Evolutionary conservation across 2,113 vertebrate species (phyloP), one percentile per base, ranked within the genome.

Genomic region (Vidua macroura): DNA sequence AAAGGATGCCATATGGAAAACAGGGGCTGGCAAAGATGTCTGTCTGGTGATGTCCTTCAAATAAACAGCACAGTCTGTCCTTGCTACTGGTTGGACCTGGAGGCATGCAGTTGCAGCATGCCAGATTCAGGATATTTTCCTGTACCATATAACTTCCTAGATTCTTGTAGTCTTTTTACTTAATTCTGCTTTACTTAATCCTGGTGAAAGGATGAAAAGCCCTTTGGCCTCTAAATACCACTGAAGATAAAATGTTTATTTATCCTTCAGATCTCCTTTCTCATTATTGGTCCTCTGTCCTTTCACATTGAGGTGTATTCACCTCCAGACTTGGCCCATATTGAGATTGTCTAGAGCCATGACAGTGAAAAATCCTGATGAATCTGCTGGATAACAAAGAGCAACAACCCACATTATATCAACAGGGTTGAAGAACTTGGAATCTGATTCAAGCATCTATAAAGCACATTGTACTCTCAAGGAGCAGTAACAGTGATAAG

Each of bases 381-480:
- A 64, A 76, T 56, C 35, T 22, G 9, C 11, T 75, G 35, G 33
- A 19, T 62, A 52, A 55, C 23, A 43, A 86, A 77, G 16, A 48
- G 16, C 41, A 80, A n/a, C 9, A 23, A n/a, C 7, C 15, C 23
- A 75, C 7, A 7, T 72, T 63, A 20, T 33, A 37, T 44, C 23
- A 49, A 15, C 0, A 0, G 11, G 31, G 37, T 1, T 73, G n/a
- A 91, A 91, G 27, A 74, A 43, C 24, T 33, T 4, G 1, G 44
- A 64, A 73, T 59, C n/a, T 33, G 5, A 76, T 93, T 48, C 33
- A 64, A 63, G 23, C 13, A 13, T 21, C 30, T 52, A 10, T 68
- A 73, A 83, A 78, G 25, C 39, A 51, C 30, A 55, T 24, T 59
- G 27, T 37, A n/a, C 24, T 56, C 25, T 76, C 37, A 44, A 52